A percentile compares a stretch with the other conserved stretches of the same genome.
These are phyloP conservation scores for Rhynchonema sp. DNA, from an alignment of 2,888 invertebrate genomes.

Conservation along the genomic window DNA sequence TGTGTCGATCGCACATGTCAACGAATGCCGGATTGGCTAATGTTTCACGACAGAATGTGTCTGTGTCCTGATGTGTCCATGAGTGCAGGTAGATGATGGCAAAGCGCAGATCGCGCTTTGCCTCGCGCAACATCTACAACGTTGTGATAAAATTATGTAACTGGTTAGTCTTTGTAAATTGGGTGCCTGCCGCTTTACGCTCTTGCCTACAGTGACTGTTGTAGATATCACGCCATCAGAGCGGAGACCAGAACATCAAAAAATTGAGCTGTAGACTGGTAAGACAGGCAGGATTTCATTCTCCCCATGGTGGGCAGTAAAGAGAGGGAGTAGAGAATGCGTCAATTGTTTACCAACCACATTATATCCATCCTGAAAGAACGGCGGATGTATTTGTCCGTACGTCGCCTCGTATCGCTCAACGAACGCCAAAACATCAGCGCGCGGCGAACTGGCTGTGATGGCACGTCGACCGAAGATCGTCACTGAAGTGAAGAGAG, in stretches of 20 bases:
- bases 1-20: background rate
- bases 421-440: background rate
- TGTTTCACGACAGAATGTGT: background rate
- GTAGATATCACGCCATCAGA: too few relatives aligned
- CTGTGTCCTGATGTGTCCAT: background rate
- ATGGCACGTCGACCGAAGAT: background rate
- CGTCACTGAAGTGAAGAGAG: background rate
- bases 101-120: background rate
- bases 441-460: background rate
- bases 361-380: background rate
- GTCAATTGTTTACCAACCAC: background rate
- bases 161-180: too few relatives aligned
- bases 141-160: too few relatives aligned
- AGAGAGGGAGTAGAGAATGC: too few relatives aligned
- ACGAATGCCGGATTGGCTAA: background rate
- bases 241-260: too few relatives aligned
- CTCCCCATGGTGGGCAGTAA: too few relatives aligned
- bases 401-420: background rate
- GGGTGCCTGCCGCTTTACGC: too few relatives aligned
- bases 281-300: too few relatives aligned
- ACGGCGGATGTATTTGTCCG: background rate
- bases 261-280: too few relatives aligned
- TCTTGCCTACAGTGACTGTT: too few relatives aligned
- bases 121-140: background rate
- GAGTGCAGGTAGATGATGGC: background rate